Evolutionary conservation across 2,113 vertebrate species (phyloP).

Genomic region (Pachyramphus minor): DNA sequence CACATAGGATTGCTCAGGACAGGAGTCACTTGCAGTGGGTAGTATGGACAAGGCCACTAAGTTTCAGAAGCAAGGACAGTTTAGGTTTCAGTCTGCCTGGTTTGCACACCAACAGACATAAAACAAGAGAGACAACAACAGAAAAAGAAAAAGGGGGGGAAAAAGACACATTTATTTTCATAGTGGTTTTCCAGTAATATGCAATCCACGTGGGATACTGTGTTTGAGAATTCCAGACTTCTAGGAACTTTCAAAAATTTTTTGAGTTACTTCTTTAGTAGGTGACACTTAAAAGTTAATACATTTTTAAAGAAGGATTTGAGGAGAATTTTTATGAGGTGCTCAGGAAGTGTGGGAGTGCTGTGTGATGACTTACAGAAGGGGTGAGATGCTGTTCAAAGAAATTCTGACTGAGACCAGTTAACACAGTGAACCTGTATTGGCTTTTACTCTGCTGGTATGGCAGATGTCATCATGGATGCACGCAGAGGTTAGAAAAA

Average conservation of each 20-base stretch:
- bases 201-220: fast-evolving
- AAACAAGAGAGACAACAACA: neutral
- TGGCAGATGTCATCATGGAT: neutral
- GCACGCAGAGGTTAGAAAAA: constrained; percentile 34
- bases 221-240: neutral
- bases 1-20: neutral
- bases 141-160: neutral
- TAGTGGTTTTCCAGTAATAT: neutral
- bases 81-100: neutral
- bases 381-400: neutral
- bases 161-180: neutral
- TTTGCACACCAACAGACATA: neutral
- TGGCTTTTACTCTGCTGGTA: neutral
- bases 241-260: neutral
- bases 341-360: neutral
- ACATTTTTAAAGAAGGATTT: neutral
- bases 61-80: neutral
- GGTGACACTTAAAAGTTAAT: neutral
- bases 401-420: neutral
- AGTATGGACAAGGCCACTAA: neutral
- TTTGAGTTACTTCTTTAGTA: neutral
- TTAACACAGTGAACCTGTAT: neutral
- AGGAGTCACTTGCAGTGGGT: neutral
- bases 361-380: neutral
- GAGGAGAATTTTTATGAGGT: neutral